Percentiles rank a stretch among this genome's conserved stretches.
Evolutionary conservation across 30 jellyfish, hydroid and myxozoan species (phyloP).

Genomic region (Aurelia aurita): DNA sequence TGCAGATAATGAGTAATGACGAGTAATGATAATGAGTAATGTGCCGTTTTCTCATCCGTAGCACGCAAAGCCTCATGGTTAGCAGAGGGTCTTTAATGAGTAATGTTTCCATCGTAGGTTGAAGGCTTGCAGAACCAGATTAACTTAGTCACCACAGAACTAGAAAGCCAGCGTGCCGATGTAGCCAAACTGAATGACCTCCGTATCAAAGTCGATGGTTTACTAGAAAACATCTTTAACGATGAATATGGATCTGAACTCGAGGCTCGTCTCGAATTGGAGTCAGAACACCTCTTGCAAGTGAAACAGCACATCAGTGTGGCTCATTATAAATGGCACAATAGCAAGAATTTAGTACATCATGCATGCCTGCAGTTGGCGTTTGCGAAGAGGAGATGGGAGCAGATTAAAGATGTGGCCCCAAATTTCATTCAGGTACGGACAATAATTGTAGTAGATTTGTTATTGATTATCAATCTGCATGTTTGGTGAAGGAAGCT

Average conservation of each 20-base stretch:
- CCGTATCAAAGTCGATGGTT: conserved; percentile 77
- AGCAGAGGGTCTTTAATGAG: not conserved
- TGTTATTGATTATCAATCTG: too few relatives aligned
- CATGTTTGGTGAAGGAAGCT: too few relatives aligned
- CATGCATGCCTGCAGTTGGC: conserved; percentile 91
- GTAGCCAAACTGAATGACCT: conserved; percentile 44
- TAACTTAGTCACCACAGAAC: conserved; percentile 26
- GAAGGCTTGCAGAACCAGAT: conserved; percentile 68
- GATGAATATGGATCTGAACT: conserved; percentile 92
- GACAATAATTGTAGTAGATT: too few relatives aligned
- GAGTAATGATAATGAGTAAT: not conserved
- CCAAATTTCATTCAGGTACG: conserved; percentile 53
- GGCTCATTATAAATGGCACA: conserved; percentile 85
- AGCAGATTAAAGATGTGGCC: conserved; percentile 63
- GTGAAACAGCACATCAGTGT: conserved; percentile 74
- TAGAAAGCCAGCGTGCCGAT: conserved; percentile 23
- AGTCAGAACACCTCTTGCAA: conserved; percentile 78
- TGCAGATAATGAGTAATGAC: not conserved
- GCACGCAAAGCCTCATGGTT: too few relatives aligned
- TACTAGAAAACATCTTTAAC: conserved; percentile 80
- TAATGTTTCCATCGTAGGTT: conserved; percentile 37
- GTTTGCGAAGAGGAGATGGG: conserved; percentile 80
- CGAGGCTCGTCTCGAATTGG: conserved; percentile 85
- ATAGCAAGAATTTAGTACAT: conserved; percentile 66
- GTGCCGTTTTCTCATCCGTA: too few relatives aligned